Evolutionary conservation across 2,113 vertebrate species (phyloP).

Genomic region (Mesembrinibis cayennensis): DNA sequence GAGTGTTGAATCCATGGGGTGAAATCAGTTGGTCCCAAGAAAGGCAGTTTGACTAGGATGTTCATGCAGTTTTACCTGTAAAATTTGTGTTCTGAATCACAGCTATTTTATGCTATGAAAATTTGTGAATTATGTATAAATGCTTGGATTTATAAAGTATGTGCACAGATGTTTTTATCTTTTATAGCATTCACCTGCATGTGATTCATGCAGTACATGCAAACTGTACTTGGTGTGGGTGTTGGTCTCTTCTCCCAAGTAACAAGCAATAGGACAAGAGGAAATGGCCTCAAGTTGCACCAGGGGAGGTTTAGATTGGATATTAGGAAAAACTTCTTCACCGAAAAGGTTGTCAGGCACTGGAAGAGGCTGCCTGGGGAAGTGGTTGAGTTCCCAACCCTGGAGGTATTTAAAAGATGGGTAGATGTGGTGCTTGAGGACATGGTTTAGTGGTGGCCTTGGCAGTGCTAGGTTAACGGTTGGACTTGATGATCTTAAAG

Average conservation of each 20-base stretch:
- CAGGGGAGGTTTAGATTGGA: too few relatives aligned
- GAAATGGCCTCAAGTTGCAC: too few relatives aligned
- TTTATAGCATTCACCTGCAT: slow-evolving; percentile 10
- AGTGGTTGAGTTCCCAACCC: background rate
- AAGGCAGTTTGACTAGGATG: background rate
- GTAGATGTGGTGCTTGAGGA: background rate
- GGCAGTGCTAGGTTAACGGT: background rate
- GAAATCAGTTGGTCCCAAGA: background rate
- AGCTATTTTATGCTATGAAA: background rate
- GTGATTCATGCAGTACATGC: background rate
- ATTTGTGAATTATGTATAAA: background rate
- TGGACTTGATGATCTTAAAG: background rate
- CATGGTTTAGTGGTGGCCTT: background rate
- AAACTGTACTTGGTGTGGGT: background rate
- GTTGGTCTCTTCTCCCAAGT: too few relatives aligned
- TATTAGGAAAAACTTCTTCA: background rate
- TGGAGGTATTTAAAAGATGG: background rate
- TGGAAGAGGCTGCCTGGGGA: background rate
- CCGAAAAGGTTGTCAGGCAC: background rate
- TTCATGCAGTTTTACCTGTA: background rate
- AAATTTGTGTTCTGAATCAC: background rate
- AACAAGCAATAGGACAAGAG: too few relatives aligned
- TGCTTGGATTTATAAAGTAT: background rate
- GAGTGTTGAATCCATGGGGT: background rate
- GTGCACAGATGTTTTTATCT: slow-evolving; percentile 24